phyloP scores from a whole-genome alignment of 1,140 invertebrate genomes.

The Eulimnadia texana region DNA sequence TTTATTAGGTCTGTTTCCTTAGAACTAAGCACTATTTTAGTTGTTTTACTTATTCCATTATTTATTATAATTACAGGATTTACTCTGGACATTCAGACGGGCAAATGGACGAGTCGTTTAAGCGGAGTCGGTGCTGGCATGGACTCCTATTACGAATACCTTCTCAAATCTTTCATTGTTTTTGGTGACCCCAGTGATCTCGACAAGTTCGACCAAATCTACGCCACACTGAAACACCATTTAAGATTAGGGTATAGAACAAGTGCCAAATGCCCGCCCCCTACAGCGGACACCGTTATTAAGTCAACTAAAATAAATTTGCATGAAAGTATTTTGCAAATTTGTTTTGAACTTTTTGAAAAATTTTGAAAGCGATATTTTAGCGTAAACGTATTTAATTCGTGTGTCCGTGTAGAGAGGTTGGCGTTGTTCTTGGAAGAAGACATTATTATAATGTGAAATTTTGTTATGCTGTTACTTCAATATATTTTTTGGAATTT shows the following conservation, averaged over 20 bases:
- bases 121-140: conserved; percentile 50
- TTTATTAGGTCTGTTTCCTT: conserved; percentile 30
- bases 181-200: conserved; percentile 45
- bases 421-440: no score
- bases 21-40: not conserved
- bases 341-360: conserved; percentile 68
- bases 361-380: no score
- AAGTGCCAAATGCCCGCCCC: conserved; percentile 50
- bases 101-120: conserved; percentile 42
- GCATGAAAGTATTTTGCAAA: no score
- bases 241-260: conserved; percentile 40
- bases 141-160: conserved; percentile 55
- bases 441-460: not conserved
- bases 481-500: conserved; percentile 18
- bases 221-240: conserved; percentile 42
- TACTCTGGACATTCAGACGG: conserved; percentile 45
- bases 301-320: conserved; percentile 96
- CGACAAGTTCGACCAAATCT: conserved; percentile 44
- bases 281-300: conserved; percentile 88
- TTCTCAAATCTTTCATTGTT: conserved; percentile 48
- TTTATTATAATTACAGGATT: conserved; percentile 41
- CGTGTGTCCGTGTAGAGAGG: no score
- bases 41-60: conserved; percentile 17
- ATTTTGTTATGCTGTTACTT: conserved; percentile 8
- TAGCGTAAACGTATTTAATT: no score